Percentiles rank a stretch among this genome's conserved stretches.
These are phyloP conservation scores for Acipenser oxyrinchus DNA, from an alignment of 2,797 vertebrate genomes.

Conservation along the genomic window DNA sequence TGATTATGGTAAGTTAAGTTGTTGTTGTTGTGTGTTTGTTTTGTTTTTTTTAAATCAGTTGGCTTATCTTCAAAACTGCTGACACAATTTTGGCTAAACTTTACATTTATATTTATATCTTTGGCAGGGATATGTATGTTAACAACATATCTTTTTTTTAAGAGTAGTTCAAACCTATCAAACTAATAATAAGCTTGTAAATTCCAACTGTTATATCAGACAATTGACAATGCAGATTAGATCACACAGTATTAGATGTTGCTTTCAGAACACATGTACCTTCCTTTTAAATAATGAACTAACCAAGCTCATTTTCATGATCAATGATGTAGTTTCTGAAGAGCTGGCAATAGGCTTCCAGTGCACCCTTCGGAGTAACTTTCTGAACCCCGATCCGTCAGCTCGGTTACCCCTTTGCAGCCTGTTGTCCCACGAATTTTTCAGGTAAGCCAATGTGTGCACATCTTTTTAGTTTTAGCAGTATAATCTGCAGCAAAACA, in stretches of 20 bases:
- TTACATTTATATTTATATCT: no score
- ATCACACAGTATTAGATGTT: no score
- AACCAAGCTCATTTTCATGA: background rate
- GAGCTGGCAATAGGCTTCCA: slow-evolving; percentile 65
- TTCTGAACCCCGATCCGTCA: slow-evolving; percentile 70
- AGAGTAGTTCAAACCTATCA: no score
- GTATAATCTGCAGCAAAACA: background rate
- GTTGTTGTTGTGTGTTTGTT: background rate
- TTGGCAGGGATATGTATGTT: no score
- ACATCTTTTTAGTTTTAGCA: slow-evolving; percentile 1
- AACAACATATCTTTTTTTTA: no score
- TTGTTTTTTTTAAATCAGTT: background rate
- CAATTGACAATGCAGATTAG: background rate
- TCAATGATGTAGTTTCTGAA: slow-evolving; percentile 45
- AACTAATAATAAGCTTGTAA: background rate
- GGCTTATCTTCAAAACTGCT: no score
- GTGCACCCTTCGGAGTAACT: slow-evolving; percentile 64
- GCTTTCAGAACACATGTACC: no score
- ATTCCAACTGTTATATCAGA: background rate
- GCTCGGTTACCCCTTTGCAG: slow-evolving; percentile 68
- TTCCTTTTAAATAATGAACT: background rate
- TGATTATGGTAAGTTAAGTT: slow-evolving; percentile 67
- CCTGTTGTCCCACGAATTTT: slow-evolving; percentile 80
- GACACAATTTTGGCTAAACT: no score
- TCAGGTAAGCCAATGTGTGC: slow-evolving; percentile 67